Conservation (phyloP, 2,797 vertebrate genomes). For the Poeciliopsis infans region DNA sequence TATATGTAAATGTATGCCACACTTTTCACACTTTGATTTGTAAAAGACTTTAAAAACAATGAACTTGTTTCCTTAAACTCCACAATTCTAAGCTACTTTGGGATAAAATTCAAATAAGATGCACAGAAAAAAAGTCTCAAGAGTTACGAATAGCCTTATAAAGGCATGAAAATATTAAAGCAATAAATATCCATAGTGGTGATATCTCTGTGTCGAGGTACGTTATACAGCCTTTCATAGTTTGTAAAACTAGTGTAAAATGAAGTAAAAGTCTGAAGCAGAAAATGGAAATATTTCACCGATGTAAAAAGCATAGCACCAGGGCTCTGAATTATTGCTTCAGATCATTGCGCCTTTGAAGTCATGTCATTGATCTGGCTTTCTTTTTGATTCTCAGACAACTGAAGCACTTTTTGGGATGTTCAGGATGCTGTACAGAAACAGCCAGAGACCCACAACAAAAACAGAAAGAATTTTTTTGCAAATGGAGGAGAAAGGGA, state of each 20-base stretch:
- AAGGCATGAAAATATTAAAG: neutral
- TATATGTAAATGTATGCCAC: neutral
- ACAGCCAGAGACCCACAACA: conserved; percentile 30
- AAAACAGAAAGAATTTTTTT: conserved; percentile 6
- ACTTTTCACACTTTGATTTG: neutral
- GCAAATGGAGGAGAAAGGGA: conserved; percentile 14
- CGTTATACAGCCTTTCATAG: neutral
- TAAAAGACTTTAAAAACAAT: neutral
- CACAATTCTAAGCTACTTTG: neutral
- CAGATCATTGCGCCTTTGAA: conserved; percentile 11
- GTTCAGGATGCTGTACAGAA: conserved; percentile 31
- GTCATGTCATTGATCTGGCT: conserved; percentile 18
- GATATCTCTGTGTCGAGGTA: neutral
- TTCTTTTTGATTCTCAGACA: conserved; percentile 77
- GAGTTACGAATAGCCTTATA: neutral
- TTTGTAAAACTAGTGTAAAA: conserved; percentile 2
- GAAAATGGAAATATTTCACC: conserved; percentile 3
- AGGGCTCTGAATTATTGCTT: neutral
- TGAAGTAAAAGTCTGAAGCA: neutral
- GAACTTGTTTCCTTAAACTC: neutral
- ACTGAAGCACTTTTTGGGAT: conserved; percentile 72
- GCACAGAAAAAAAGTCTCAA: neutral
- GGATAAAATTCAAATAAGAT: neutral
- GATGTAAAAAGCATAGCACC: neutral
- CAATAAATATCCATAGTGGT: neutral